Evolutionary conservation across 2,888 invertebrate species (phyloP).

Genomic region (Vesta saturnalis): DNA sequence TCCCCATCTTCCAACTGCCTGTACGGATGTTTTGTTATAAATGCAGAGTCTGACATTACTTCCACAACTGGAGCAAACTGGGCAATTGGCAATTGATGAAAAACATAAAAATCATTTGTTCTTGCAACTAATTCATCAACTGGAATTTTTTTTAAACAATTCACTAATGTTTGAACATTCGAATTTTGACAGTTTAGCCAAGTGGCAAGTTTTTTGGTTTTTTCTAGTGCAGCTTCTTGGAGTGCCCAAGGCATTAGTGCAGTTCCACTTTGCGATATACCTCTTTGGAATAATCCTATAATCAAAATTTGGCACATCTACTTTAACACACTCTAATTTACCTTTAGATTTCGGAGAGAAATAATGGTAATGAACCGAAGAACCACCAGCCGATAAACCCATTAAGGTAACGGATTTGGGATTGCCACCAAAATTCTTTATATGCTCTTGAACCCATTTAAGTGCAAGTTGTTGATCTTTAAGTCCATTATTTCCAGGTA

Average conservation of each 20-base stretch:
- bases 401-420: slow-evolving; percentile 56
- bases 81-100: neutral
- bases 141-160: slow-evolving; percentile 70
- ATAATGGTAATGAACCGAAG: slow-evolving; percentile 57
- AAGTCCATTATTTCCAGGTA: slow-evolving; percentile 58
- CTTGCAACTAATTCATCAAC: slow-evolving; percentile 64
- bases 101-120: slow-evolving; percentile 63
- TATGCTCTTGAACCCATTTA: slow-evolving; percentile 55
- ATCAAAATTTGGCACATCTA: slow-evolving; percentile 74
- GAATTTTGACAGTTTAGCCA: slow-evolving; percentile 70
- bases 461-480: slow-evolving; percentile 58
- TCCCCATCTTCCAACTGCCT: slow-evolving; percentile 69
- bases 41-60: slow-evolving; percentile 65
- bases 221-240: slow-evolving; percentile 65
- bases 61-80: slow-evolving; percentile 77
- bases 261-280: slow-evolving; percentile 74
- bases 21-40: slow-evolving; percentile 73
- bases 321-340: slow-evolving; percentile 70
- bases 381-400: too few relatives aligned
- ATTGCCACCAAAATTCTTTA: slow-evolving; percentile 59
- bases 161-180: slow-evolving; percentile 66
- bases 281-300: slow-evolving; percentile 63
- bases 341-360: slow-evolving; percentile 54
- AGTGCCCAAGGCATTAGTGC: slow-evolving; percentile 67
- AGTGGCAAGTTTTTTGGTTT: slow-evolving; percentile 67